These are phyloP conservation scores for Euspilapteryx auroguttella DNA, from an alignment of 2,888 invertebrate genomes.

Conservation along the genomic window DNA sequence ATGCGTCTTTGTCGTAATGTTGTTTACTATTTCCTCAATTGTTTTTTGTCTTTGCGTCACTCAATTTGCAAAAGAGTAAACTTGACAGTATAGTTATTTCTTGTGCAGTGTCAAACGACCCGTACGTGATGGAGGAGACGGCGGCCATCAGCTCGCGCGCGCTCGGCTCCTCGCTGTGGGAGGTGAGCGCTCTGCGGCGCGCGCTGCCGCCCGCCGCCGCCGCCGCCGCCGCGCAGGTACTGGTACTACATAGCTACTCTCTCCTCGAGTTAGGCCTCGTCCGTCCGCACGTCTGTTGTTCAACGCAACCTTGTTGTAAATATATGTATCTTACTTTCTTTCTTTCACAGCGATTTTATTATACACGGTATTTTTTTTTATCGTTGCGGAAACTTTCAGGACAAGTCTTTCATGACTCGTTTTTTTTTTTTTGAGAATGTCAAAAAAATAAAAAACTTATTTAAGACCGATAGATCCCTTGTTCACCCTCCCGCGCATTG, in stretches of 20 bases:
- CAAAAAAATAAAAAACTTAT: too few relatives aligned
- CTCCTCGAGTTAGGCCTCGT: slow-evolving; percentile 4
- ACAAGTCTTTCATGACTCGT: too few relatives aligned
- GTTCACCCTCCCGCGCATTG: too few relatives aligned
- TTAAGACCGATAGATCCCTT: too few relatives aligned
- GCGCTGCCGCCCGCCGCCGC: slow-evolving; percentile 65
- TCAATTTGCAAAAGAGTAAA: slow-evolving; percentile 2
- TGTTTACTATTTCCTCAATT: not conserved
- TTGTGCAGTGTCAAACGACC: slow-evolving; percentile 73
- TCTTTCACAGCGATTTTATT: too few relatives aligned
- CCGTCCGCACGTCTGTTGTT: slow-evolving; percentile 12
- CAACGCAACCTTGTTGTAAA: slow-evolving; percentile 8
- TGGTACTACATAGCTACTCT: too few relatives aligned
- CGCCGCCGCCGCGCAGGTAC: slow-evolving; percentile 68
- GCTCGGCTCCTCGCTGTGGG: slow-evolving; percentile 90
- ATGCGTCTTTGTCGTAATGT: too few relatives aligned
- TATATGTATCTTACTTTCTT: too few relatives aligned
- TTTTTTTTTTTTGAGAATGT: too few relatives aligned
- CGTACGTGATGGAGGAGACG: slow-evolving; percentile 80
- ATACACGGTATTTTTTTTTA: too few relatives aligned
- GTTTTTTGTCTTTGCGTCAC: not conserved
- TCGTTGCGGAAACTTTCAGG: too few relatives aligned
- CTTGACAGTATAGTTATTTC: too few relatives aligned
- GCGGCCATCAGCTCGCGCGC: slow-evolving; percentile 81
- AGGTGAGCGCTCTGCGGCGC: slow-evolving; percentile 71